Evolutionary conservation across 2,797 vertebrate genomes (phyloP), one percentile per base, ranked within the genome.

Genomic region (Parauchenoglanis punctatus): DNA sequence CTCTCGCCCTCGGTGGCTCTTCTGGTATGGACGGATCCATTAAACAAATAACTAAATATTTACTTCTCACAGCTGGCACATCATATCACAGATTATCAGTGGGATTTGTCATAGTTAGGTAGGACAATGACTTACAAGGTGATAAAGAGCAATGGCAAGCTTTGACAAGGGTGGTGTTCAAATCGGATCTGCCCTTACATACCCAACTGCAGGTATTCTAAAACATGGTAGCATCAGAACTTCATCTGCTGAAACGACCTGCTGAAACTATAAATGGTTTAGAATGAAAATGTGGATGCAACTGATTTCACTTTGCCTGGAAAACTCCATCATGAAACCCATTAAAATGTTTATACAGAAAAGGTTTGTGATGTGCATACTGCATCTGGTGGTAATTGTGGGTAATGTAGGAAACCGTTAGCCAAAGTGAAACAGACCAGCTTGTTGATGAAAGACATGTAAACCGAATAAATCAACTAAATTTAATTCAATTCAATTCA

Each of bases 1-100:
- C 75, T 61, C 59, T 46, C 31, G 44, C 25, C 44, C 17, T 81
- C 35, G n/a, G 28, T 75, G 20, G n/a, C 56, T 46, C 44, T 25
- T 81, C 52, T 80, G 63, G 49, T 86, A 49, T 78, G 84, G 15
- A 31, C 67, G 58, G 59, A 86, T 54, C 46, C 6, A 28, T 56
- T 52, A 49, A 65, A n/a, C 46, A 25, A 80, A 44, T 78, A 77
- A 56, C 75, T 18, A 56, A 56, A 78, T 56, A 20, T 56, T 56
- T n/a, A 76, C 13, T 44, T 73, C 13, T 52, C 73, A 58, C 76
- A 80, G 18, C 54, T 58, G 54, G 3, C 31, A 28, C 18, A 80
- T 20, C 15, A 23, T 56, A 20, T 58, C 35, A 23, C 10, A 68
- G 31, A 44, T 28, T 68, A 52, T 49, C 13, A 65, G 10, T 40